Base-by-base conservation (phyloP, 2,888 invertebrate genomes). In the Amphiduros pacificus region DNA sequence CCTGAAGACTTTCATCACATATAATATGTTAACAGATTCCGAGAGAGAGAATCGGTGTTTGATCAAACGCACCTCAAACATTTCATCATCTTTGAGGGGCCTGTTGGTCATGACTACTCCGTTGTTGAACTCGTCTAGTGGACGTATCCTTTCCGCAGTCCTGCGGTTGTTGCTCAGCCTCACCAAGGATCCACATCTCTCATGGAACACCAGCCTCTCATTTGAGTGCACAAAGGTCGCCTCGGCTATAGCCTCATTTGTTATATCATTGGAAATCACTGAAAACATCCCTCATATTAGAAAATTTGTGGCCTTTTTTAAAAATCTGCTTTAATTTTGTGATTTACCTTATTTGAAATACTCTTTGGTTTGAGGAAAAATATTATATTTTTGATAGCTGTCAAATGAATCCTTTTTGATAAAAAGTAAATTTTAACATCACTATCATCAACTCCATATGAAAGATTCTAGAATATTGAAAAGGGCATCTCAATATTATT, bases 181-280 rank as follows among this genome's bases (percentile, higher is more conserved):
- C 0, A 96, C 92, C 64, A 95, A 84, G 17, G 91, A 89, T 0
- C 95, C 95, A 78, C 93, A 93, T 66, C 92, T 87, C 54, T 91
- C 90, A 82, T 95, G 95, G 83, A 96, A 95, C 63, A 89, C 86
- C 70, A 70, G 59, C 20, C 71, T 61, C 51, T 78, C 77, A 57
- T 73, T 74, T 31, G 76, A 68, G 24, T 65, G 63, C 17, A 56
- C 64, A 20, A 27, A 50, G 27, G 59, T 49, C 6, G 67, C 67
- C 41, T 63, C 70, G 5, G 60, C 65, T 26, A 71, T 65, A 20
- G 64, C 64, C 61, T 73, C 72, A 61, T 74, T 74, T 20, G 68
- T 66, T 22, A 80, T 64, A 58, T 80, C 79, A 69, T 79, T 80
- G 24, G 77, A 74, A 14, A 79, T 65, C 51, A 76, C 75, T 71